Evolutionary conservation across 2,113 vertebrate species (phyloP).

Genomic region (Tyto alba): DNA sequence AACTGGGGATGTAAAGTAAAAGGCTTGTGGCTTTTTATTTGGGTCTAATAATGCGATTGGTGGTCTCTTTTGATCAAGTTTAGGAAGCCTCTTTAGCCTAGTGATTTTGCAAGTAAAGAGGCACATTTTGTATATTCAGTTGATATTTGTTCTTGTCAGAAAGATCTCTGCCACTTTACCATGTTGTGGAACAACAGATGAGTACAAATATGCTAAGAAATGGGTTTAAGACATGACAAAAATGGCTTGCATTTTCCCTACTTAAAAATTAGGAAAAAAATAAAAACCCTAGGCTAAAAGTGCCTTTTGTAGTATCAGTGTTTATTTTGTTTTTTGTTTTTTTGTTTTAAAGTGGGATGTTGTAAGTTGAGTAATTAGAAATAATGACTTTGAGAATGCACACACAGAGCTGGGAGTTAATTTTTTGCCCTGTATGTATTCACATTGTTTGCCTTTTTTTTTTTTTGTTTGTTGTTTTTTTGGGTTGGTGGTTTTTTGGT

Average conservation of each 20-base stretch:
- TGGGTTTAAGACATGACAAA: not conserved
- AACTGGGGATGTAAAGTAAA: not conserved
- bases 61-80: not conserved
- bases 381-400: not conserved
- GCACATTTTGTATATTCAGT: fast-evolving
- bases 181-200: not conserved
- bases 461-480: not conserved
- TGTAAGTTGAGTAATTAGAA: not conserved
- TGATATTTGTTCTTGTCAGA: not conserved
- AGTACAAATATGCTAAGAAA: not conserved
- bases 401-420: not conserved
- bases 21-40: not conserved
- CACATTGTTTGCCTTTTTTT: not conserved
- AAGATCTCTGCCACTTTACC: not conserved
- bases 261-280: not conserved
- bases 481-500: too few relatives aligned
- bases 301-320: not conserved
- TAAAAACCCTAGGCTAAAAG: not conserved
- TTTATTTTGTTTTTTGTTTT: too few relatives aligned
- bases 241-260: not conserved
- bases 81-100: not conserved
- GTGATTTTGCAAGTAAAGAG: not conserved
- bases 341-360: not conserved
- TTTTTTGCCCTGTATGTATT: not conserved
- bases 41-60: not conserved